phyloP scores from a whole-genome alignment of 2,888 invertebrate species.

The Limenitis camilla region DNA sequence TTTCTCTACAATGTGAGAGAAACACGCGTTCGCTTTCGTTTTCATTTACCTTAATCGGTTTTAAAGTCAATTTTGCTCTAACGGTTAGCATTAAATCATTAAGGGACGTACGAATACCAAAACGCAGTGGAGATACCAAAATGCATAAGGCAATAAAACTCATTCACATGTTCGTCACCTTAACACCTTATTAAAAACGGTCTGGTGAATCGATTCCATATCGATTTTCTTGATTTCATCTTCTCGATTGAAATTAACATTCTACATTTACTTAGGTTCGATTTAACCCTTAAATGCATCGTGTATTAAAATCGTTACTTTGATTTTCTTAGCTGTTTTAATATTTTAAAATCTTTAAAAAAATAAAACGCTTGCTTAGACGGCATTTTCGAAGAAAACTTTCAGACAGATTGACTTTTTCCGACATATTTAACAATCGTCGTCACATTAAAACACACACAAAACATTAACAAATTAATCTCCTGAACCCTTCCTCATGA shows the following conservation, averaged over 20 bases:
- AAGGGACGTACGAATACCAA: constrained; percentile 55
- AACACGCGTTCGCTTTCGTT: background rate
- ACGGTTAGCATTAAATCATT: constrained; percentile 51
- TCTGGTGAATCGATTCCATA: constrained; percentile 48
- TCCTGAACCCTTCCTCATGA: too few relatives aligned
- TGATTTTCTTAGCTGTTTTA: too few relatives aligned
- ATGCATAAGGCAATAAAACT: constrained; percentile 64
- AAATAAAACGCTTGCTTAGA: too few relatives aligned
- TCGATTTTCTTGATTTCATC: constrained; percentile 31
- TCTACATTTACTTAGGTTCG: constrained; percentile 41
- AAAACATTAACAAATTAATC: too few relatives aligned
- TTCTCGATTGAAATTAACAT: constrained; percentile 54
- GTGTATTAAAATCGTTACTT: too few relatives aligned
- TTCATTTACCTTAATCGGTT: constrained; percentile 5
- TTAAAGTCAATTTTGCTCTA: constrained; percentile 11
- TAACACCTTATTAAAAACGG: constrained; percentile 70
- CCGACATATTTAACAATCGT: too few relatives aligned
- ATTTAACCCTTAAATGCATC: too few relatives aligned
- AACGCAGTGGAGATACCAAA: constrained; percentile 28
- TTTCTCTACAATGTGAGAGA: too few relatives aligned
- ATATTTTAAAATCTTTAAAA: too few relatives aligned
- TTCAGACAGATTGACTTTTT: too few relatives aligned
- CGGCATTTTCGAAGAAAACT: too few relatives aligned
- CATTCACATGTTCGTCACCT: constrained; percentile 72
- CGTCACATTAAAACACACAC: too few relatives aligned